Evolutionary conservation across 2,113 vertebrate species (phyloP), one percentile per base, ranked within the genome.

Genomic region (Sialia sialis): DNA sequence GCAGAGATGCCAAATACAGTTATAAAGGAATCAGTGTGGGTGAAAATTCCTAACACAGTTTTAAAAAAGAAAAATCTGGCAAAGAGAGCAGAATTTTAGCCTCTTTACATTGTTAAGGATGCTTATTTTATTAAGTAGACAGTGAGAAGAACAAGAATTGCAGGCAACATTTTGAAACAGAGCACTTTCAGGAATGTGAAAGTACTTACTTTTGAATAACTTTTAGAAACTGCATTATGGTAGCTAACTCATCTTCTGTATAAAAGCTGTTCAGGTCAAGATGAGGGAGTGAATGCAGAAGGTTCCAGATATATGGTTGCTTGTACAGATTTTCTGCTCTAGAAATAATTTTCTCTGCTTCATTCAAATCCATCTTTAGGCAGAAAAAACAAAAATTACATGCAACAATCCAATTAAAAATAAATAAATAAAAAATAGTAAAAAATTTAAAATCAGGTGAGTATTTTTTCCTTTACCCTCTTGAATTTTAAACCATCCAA

Each of bases 231-330:
- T 81, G 22, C 17, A 13, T 34, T 20, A 64, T 4, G 0, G 14
- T 5, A 6, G 10, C 32, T 25, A 96, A 5, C 1, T 51, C 55
- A 1, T 96, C 91, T 48, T 90, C 80, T 23, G 29, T 6, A 30
- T 30, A 48, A 74, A 79, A 30, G 2, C 1, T 18, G 9, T 34
- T 41, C 6, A 4, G 8, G 9, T 62, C 32, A 18, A 97, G 55
- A 9, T 10, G 44, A 23, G 97, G 96, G 25, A 98, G 63, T 1
- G 66, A 95, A 48, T 59, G 90, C 1, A 98, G 94, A 49, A 98
- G 76, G 20, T 97, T 91, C 98, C 98, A 98, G 59, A 98, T 20
- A 13, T 94, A 87, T 6, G 96, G 94, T 52, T 98, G 96, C 20
- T 91, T 94, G n/a, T 97, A 96, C 21, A 98, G 89, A 23, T 25